These are phyloP conservation scores for Orius insidiosus DNA, from an alignment of 1,140 invertebrate species.

Conservation along the genomic window DNA sequence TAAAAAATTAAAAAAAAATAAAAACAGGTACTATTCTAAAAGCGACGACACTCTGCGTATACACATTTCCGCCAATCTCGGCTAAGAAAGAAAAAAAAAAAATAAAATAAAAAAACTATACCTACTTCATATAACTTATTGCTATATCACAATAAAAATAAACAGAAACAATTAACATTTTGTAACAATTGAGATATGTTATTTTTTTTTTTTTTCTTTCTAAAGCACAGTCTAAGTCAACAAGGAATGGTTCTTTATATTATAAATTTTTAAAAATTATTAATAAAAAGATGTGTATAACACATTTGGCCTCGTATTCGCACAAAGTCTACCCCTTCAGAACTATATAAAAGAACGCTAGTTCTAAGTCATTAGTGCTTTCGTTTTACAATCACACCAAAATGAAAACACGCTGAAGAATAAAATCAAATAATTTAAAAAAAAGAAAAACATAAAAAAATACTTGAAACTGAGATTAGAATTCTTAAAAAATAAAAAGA, in stretches of 20 bases:
- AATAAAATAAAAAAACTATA: constrained; percentile 13
- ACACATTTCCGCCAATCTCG: constrained; percentile 8
- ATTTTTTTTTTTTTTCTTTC: constrained; percentile 9
- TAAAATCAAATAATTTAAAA: background rate
- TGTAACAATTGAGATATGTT: constrained; percentile 19
- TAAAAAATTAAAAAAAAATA: constrained; percentile 9
- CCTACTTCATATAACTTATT: constrained; percentile 20
- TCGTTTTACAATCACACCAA: constrained; percentile 20
- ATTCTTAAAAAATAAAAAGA: constrained; percentile 16
- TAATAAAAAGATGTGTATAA: constrained; percentile 6
- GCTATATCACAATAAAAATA: constrained; percentile 19
- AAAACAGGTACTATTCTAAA: constrained; percentile 13
- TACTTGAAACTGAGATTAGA: constrained; percentile 16
- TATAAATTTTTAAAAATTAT: too few species aligned
- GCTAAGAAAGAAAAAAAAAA: constrained; percentile 5
- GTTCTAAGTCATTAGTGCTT: constrained; percentile 13
- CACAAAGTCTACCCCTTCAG: background rate
- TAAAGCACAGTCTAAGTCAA: constrained; percentile 15
- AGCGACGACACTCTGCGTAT: constrained; percentile 13
- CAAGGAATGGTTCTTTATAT: constrained; percentile 15
- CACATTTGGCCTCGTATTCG: constrained; percentile 2
- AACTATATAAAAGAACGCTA: constrained; percentile 9
- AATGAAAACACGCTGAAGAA: constrained; percentile 2
- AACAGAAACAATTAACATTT: constrained; percentile 18
- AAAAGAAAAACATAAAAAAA: constrained; percentile 4